These are phyloP conservation scores for Sympetrum striolatum DNA, from an alignment of 2,888 invertebrate species.

Conservation along the genomic window DNA sequence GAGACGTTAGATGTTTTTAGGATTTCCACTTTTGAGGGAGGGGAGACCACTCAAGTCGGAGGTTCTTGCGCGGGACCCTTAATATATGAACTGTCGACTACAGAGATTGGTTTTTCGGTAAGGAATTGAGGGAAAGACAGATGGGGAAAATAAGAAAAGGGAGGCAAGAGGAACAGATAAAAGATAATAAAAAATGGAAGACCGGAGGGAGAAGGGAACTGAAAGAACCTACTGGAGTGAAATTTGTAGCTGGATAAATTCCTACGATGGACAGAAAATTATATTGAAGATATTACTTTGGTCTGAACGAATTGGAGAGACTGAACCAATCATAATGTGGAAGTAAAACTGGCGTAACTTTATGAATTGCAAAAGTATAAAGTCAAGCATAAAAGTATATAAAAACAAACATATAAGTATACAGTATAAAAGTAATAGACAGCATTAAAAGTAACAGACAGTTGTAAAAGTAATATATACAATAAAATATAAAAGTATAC, in stretches of 20 bases:
- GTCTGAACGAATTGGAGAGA: too few relatives aligned
- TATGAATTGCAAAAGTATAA: not conserved
- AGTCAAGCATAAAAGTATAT: too few relatives aligned
- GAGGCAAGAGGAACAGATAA: slow-evolving; percentile 8
- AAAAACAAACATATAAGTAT: too few relatives aligned
- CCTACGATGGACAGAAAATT: not conserved
- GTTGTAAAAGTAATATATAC: too few relatives aligned
- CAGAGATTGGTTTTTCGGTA: not conserved
- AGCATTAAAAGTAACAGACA: too few relatives aligned
- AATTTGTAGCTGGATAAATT: not conserved
- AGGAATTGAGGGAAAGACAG: slow-evolving; percentile 37
- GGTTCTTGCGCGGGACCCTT: not conserved
- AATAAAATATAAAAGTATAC: too few relatives aligned
- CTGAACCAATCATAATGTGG: too few relatives aligned
- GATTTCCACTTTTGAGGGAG: not conserved
- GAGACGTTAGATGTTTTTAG: not conserved
- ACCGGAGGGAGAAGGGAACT: not conserved
- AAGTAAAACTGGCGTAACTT: too few relatives aligned
- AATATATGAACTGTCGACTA: not conserved
- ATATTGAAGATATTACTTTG: too few relatives aligned
- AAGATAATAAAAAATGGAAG: not conserved
- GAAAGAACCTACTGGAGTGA: not conserved
- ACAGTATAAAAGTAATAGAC: too few relatives aligned
- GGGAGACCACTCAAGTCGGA: not conserved
- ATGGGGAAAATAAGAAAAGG: slow-evolving; percentile 15